Percentiles rank a stretch among this genome's conserved stretches.
These are phyloP conservation scores for Pteronotus mesoamericanus DNA, from an alignment of 2,797 vertebrate genomes.

Conservation along the genomic window DNA sequence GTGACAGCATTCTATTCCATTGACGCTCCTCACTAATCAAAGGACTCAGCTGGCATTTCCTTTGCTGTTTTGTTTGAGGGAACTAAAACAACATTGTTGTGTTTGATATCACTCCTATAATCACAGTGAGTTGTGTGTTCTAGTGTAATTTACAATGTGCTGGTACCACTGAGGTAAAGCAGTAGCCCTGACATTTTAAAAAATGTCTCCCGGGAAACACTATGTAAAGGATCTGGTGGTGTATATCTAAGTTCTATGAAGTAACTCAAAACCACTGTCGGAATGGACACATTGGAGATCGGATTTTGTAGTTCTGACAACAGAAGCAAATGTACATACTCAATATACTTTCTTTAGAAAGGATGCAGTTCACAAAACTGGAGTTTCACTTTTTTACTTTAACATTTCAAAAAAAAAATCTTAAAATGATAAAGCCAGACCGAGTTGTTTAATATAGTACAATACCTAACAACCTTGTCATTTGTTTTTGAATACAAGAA, in stretches of 20 bases:
- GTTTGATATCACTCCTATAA: conserved; percentile 46
- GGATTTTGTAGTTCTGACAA: conserved; percentile 45
- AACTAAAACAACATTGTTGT: conserved; percentile 54
- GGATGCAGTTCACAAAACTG: conserved; percentile 71
- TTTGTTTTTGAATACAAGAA: conserved; percentile 74
- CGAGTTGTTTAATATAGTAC: conserved; percentile 68
- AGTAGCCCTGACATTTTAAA: conserved; percentile 6
- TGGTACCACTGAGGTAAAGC: conserved; percentile 70
- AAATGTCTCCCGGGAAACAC: conserved; percentile 56
- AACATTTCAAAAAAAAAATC: conserved; percentile 73
- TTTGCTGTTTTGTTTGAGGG: conserved; percentile 32
- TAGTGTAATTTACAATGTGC: conserved; percentile 63
- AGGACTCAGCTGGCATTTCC: conserved; percentile 57
- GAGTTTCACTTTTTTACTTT: conserved; percentile 69
- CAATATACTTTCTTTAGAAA: conserved; percentile 60
- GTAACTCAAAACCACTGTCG: conserved; percentile 67
- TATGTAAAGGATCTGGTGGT: conserved; percentile 48
- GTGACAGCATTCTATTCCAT: neutral
- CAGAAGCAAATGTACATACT: conserved; percentile 50
- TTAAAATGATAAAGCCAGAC: conserved; percentile 74
- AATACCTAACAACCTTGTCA: conserved; percentile 70
- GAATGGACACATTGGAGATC: conserved; percentile 48
- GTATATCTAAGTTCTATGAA: conserved; percentile 48
- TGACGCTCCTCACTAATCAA: conserved; percentile 29
- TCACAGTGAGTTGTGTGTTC: conserved; percentile 77